Evolutionary conservation across 2,888 invertebrate species (phyloP).

Genomic region (Lycia hirtaria): DNA sequence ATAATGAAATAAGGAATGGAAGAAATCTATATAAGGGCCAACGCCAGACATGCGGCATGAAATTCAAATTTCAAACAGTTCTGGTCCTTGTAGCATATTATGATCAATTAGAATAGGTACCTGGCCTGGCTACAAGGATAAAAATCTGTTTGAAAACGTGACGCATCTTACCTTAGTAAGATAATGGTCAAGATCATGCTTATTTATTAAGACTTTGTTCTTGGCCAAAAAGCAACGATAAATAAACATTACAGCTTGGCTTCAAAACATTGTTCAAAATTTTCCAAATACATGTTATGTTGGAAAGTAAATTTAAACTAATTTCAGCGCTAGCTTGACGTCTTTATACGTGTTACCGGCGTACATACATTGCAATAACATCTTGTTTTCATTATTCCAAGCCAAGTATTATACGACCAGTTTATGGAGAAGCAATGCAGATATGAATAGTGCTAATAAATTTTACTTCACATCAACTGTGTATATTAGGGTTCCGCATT

Average conservation of each 20-base stretch:
- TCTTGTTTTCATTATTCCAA: conserved; percentile 2
- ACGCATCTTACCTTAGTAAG: neutral
- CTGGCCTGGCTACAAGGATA: no score
- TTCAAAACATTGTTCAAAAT: neutral
- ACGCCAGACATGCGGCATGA: no score
- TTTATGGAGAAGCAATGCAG: conserved; percentile 12
- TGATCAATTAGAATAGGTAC: no score
- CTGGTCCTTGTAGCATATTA: no score
- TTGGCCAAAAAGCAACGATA: neutral
- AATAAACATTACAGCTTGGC: no score
- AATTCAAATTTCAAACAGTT: no score
- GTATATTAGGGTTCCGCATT: neutral
- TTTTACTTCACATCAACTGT: conserved; percentile 3
- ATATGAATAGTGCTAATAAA: conserved; percentile 15
- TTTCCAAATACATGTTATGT: neutral
- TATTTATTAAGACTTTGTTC: neutral
- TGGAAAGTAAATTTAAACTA: neutral
- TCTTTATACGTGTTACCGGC: neutral
- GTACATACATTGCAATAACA: conserved; percentile 2
- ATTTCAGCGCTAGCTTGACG: neutral
- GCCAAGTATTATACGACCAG: neutral
- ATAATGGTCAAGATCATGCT: neutral
- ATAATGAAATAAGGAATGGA: no score
- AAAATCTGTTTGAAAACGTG: no score
- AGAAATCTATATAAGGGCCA: no score